Evolutionary conservation across 1,140 invertebrate species (phyloP).

Genomic region (Lepidurus arcticus): DNA sequence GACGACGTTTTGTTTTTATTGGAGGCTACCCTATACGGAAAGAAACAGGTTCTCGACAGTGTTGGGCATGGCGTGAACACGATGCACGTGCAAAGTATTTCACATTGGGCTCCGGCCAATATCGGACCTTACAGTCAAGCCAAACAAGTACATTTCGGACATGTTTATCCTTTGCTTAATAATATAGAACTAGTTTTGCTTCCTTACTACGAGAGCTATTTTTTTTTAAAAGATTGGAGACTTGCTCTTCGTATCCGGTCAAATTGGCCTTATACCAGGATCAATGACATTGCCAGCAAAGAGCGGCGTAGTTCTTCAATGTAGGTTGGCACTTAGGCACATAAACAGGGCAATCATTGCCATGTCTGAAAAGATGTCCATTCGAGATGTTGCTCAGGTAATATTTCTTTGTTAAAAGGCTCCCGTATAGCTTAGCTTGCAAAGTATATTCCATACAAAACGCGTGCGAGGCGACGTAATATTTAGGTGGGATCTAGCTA

Average conservation of each 20-base stretch:
- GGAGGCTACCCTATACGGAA: slow-evolving; percentile 65
- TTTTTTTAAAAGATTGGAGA: slow-evolving; percentile 57
- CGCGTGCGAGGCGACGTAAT: too few relatives aligned
- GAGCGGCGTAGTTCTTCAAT: slow-evolving; percentile 68
- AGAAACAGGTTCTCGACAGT: slow-evolving; percentile 36
- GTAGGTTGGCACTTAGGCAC: slow-evolving; percentile 73
- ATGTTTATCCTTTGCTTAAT: slow-evolving; percentile 21
- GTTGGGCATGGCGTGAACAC: slow-evolving; percentile 36
- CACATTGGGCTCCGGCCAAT: slow-evolving; percentile 92
- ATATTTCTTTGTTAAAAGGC: neutral
- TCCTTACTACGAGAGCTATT: neutral
- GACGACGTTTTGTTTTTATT: slow-evolving; percentile 65
- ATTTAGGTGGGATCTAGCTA: too few relatives aligned
- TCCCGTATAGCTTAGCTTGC: too few relatives aligned
- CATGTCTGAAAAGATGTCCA: slow-evolving; percentile 63
- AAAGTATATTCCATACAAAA: too few relatives aligned
- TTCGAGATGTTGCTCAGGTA: slow-evolving; percentile 53
- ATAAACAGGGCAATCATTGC: slow-evolving; percentile 71
- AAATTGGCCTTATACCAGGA: slow-evolving; percentile 82
- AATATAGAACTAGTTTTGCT: neutral
- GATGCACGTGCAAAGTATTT: slow-evolving; percentile 90
- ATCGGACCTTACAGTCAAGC: slow-evolving; percentile 94
- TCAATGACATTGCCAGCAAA: slow-evolving; percentile 62
- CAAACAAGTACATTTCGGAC: slow-evolving; percentile 56
- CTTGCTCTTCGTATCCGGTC: slow-evolving; percentile 79